Percentiles rank a stretch among this genome's conserved stretches.
Evolutionary conservation across 2,888 invertebrate species (phyloP).

Genomic region (Rhagophthalmus giganteus): DNA sequence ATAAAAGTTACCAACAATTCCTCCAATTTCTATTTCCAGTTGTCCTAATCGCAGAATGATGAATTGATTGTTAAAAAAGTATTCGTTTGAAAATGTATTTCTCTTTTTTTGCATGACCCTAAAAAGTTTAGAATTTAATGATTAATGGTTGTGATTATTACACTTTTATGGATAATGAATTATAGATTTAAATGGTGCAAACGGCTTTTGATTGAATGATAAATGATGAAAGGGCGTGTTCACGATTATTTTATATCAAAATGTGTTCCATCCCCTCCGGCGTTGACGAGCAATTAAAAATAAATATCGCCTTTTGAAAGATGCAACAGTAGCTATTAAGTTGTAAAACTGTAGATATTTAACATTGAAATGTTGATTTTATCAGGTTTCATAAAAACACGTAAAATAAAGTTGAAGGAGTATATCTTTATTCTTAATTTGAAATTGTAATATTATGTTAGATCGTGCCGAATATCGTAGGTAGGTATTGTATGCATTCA

Average conservation of each 20-base stretch:
- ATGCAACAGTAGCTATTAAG: not conserved
- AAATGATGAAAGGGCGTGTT: conserved; percentile 20
- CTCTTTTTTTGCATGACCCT: conserved; percentile 15
- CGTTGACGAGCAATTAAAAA: conserved; percentile 23
- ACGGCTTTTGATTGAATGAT: conserved; percentile 31
- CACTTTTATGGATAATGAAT: conserved; percentile 34
- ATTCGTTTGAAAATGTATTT: conserved; percentile 23
- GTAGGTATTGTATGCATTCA: no score
- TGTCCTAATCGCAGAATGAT: conserved; percentile 14
- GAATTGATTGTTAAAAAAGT: conserved; percentile 24
- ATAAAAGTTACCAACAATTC: no score
- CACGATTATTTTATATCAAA: conserved; percentile 28
- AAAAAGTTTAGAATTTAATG: conserved; percentile 29
- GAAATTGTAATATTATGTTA: no score
- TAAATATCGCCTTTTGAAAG: conserved; percentile 4
- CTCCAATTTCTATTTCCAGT: no score
- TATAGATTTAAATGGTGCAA: conserved; percentile 31
- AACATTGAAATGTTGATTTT: no score
- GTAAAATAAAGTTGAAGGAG: no score
- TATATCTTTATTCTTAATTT: not conserved
- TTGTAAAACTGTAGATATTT: no score
- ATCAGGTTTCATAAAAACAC: no score
- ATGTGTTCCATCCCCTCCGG: conserved; percentile 15
- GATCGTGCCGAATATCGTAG: no score
- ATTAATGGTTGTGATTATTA: conserved; percentile 30